Percentiles rank a stretch among this genome's conserved stretches.
These are phyloP conservation scores for Abramis brama DNA, from an alignment of 2,113 vertebrate genomes.

Conservation along the genomic window DNA sequence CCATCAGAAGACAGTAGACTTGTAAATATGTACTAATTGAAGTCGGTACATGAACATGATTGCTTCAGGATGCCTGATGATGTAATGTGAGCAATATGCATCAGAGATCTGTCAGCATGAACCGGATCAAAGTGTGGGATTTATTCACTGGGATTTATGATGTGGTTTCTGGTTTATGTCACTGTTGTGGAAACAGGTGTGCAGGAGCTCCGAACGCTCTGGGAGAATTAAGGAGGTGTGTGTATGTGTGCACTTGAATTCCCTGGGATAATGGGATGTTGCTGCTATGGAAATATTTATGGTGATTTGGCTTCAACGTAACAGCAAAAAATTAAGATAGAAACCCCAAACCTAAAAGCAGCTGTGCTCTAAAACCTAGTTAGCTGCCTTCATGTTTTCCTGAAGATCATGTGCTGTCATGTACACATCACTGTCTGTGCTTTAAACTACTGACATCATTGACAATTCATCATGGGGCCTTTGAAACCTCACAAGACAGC, in stretches of 20 bases:
- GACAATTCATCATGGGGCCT: not conserved
- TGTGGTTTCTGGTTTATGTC: constrained; percentile 2
- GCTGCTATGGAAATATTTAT: constrained; percentile 7
- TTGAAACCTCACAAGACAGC: not conserved
- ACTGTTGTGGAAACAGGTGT: constrained; percentile 15
- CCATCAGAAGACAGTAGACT: not conserved
- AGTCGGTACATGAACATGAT: not conserved
- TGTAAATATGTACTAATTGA: constrained; percentile 14
- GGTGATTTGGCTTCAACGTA: not conserved
- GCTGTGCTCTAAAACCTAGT: not conserved
- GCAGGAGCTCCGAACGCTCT: not conserved
- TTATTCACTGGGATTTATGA: constrained; percentile 13
- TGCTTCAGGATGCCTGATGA: not conserved
- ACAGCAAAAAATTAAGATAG: not conserved
- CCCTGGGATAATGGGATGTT: constrained; percentile 8
- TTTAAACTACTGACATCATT: not conserved
- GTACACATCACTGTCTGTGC: not conserved
- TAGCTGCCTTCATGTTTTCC: not conserved
- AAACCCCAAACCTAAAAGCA: not conserved
- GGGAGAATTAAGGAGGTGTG: not conserved
- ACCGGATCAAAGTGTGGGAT: not conserved
- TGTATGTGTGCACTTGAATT: not conserved
- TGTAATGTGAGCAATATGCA: not conserved
- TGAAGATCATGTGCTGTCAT: constrained; percentile 14
- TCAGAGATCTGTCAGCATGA: not conserved